A percentile compares a stretch with the other conserved stretches of the same genome.
phyloP scores from a whole-genome alignment of 2,888 invertebrate genomes.

The Abrostola triplasia region DNA sequence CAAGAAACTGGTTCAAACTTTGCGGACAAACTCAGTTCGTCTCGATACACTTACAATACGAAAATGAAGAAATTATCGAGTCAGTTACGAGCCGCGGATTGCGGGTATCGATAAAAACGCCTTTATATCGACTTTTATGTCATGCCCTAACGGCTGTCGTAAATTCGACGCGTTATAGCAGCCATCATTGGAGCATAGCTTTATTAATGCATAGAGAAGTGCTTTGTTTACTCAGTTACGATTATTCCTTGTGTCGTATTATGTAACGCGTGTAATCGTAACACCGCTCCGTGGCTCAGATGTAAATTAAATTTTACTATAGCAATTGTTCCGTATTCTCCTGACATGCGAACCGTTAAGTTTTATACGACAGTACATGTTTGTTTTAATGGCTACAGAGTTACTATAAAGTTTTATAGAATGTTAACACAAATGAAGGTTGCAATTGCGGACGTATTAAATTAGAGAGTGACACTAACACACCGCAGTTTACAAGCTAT shows the following conservation, averaged over 20 bases:
- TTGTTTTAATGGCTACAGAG: constrained; percentile 53
- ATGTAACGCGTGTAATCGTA: constrained; percentile 67
- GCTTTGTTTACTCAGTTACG: constrained; percentile 67
- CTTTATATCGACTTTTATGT: constrained; percentile 79
- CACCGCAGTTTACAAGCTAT: constrained; percentile 57
- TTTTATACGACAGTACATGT: constrained; percentile 59
- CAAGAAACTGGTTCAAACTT: constrained; percentile 67
- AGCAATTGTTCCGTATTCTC: constrained; percentile 59
- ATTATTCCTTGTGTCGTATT: constrained; percentile 63
- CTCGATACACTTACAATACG: constrained; percentile 59
- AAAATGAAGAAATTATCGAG: constrained; percentile 82
- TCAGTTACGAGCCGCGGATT: constrained; percentile 74
- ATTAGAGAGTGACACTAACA: constrained; percentile 52
- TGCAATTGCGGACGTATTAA: constrained; percentile 56
- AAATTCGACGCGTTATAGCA: constrained; percentile 77
- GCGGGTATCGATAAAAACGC: constrained; percentile 79
- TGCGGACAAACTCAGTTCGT: constrained; percentile 54
- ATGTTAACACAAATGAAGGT: constrained; percentile 59
- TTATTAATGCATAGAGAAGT: constrained; percentile 76
- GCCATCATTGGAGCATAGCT: constrained; percentile 68
- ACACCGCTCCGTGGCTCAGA: constrained; percentile 58
- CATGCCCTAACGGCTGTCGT: constrained; percentile 73
- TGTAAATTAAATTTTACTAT: constrained; percentile 70
- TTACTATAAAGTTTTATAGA: constrained; percentile 60
- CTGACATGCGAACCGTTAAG: constrained; percentile 61